These are phyloP conservation scores for Popillia japonica DNA, from an alignment of 1,140 invertebrate species.

Conservation along the genomic window DNA sequence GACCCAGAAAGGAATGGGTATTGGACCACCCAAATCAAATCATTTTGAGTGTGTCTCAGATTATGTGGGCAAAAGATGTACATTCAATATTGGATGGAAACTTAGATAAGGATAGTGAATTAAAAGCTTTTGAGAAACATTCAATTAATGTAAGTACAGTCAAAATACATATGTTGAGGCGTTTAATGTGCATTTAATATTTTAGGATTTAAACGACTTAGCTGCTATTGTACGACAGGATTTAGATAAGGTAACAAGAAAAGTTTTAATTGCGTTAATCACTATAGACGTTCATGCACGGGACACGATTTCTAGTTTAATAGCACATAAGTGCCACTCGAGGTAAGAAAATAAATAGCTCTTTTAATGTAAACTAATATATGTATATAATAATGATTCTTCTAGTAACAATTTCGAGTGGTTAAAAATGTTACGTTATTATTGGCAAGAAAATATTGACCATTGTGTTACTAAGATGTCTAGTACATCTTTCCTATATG, in stretches of 20 bases:
- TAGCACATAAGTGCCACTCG: conserved; percentile 69
- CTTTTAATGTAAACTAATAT: too few species aligned
- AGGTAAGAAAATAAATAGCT: conserved; percentile 62
- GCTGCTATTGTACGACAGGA: conserved; percentile 79
- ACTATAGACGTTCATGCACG: conserved; percentile 88
- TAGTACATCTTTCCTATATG: conserved; percentile 81
- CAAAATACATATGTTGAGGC: conserved; percentile 54
- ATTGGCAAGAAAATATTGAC: conserved; percentile 83
- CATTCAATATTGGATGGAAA: conserved; percentile 74
- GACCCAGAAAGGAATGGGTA: conserved; percentile 70
- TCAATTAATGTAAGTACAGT: conserved; percentile 59
- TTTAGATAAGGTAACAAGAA: conserved; percentile 73
- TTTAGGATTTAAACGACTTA: conserved; percentile 76
- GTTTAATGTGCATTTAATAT: conserved; percentile 8
- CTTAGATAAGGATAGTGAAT: conserved; percentile 62
- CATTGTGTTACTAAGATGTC: conserved; percentile 82
- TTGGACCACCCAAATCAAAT: conserved; percentile 66
- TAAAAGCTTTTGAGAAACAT: conserved; percentile 75
- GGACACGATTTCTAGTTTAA: conserved; percentile 80
- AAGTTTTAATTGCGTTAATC: conserved; percentile 82
- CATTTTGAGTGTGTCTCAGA: conserved; percentile 83
- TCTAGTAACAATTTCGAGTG: conserved; percentile 82
- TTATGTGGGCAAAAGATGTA: conserved; percentile 84
- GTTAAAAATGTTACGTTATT: conserved; percentile 91
- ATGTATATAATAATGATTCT: conserved; percentile 14